Percentiles rank a stretch among this genome's conserved stretches.
phyloP scores from a whole-genome alignment of 2,113 vertebrate genomes.

The Casuarius casuarius region DNA sequence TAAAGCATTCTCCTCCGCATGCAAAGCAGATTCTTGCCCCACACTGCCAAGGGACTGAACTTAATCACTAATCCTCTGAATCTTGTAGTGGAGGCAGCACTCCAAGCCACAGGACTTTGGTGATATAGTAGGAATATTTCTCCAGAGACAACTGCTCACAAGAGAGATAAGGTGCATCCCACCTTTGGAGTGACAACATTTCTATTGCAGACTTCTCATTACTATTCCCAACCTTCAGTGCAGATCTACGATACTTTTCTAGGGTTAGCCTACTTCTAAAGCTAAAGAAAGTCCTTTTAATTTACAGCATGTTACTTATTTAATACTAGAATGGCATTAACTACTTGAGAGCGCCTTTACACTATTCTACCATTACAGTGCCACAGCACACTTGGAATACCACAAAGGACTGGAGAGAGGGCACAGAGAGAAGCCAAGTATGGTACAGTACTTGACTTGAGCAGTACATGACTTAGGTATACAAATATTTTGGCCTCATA shows the following conservation, averaged over 20 bases:
- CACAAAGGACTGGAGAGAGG: not conserved
- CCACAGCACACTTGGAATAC: not conserved
- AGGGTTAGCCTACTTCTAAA: conserved; percentile 61
- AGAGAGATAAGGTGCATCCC: conserved; percentile 45
- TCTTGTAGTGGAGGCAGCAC: not conserved
- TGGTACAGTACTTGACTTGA: not conserved
- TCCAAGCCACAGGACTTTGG: conserved; percentile 17
- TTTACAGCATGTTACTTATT: conserved; percentile 64
- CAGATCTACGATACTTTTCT: conserved; percentile 53
- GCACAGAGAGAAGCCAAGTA: not conserved
- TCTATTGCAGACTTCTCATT: conserved; percentile 54
- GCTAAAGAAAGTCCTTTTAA: conserved; percentile 60
- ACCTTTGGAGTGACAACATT: conserved; percentile 43
- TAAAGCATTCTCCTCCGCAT: not conserved
- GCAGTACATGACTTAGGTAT: not conserved
- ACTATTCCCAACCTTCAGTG: conserved; percentile 60
- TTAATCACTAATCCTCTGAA: conserved; percentile 42
- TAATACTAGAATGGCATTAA: conserved; percentile 55
- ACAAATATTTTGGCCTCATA: not conserved
- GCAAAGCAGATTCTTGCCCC: not conserved
- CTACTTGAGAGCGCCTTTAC: not conserved
- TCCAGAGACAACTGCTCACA: conserved; percentile 40
- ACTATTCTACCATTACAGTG: not conserved
- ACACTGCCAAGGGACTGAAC: conserved; percentile 1
- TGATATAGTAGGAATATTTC: conserved; percentile 50